Evolutionary conservation across 2,888 invertebrate species (phyloP).

Genomic region (Aphidoletes aphidimyza): DNA sequence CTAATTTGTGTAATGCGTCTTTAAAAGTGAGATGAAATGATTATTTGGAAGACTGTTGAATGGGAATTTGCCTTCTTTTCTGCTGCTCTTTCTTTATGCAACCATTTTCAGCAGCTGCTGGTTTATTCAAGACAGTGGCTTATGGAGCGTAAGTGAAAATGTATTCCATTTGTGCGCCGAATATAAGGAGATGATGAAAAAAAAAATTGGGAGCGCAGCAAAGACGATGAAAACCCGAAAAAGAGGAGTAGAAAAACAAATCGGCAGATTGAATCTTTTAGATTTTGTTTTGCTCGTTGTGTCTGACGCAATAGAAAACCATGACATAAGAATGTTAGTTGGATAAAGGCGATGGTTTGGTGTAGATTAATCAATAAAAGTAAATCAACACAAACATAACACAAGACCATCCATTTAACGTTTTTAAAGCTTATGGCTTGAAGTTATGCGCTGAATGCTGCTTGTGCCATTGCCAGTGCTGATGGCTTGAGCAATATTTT

Average conservation of each 20-base stretch:
- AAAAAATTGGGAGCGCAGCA: neutral
- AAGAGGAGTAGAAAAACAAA: neutral
- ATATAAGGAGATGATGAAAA: neutral
- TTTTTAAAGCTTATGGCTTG: slow-evolving; percentile 40
- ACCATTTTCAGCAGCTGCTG: neutral
- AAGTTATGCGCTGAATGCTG: neutral
- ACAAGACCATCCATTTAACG: slow-evolving; percentile 32
- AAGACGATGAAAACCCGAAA: neutral
- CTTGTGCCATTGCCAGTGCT: too few species aligned
- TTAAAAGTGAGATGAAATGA: slow-evolving; percentile 53
- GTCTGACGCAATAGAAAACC: neutral
- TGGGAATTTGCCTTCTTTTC: too few species aligned
- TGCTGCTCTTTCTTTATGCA: slow-evolving; percentile 26
- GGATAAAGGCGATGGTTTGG: neutral
- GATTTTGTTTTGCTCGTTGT: slow-evolving; percentile 7
- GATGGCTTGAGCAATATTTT: too few species aligned
- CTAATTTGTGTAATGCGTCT: slow-evolving; percentile 54
- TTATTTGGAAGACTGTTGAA: slow-evolving; percentile 53
- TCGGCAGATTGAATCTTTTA: slow-evolving; percentile 23
- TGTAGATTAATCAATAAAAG: slow-evolving; percentile 47
- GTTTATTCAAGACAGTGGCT: too few species aligned
- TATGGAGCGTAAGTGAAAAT: slow-evolving; percentile 39
- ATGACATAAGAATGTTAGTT: neutral
- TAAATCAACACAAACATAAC: slow-evolving; percentile 41
- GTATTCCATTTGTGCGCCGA: neutral